Evolutionary conservation across 2,888 invertebrate species (phyloP), one percentile per base, ranked within the genome.

Genomic region (Diarsia dahlii): DNA sequence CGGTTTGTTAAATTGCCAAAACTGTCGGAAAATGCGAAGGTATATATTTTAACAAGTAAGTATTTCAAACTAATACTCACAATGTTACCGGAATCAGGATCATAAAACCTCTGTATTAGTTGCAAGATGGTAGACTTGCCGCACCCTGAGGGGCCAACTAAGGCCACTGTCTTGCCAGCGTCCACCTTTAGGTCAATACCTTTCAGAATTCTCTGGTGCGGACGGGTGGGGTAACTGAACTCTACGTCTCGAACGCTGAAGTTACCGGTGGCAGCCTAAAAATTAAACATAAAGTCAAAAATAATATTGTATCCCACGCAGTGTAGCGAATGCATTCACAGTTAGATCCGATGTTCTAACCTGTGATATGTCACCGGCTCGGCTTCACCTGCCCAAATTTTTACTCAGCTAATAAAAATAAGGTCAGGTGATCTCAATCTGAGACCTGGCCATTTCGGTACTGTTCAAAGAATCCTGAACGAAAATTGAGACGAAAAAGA

Each of bases 101-200:
- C 98, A 91, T 99, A 99, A 90, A 98, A 98, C 66, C 99, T 95
- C 90, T 98, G 97, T 79, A 99, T 93, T 6, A 99, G 94, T 89
- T 98, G 98, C 58, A 98, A 97, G 71, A 98, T 97, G 0, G 98
- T 98, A 0, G 98, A 98, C 91, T 98, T 98, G 10, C 98, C 98
- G 85, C 98, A 98, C 2, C 98, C 98, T 18, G 97, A 97, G 2
- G 98, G 97, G 1, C 97, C 98, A 10, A 98, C 98, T 20, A 98
- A 93, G 0, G 98, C 98, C 0, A 98, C 97, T 46, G 98, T 98
- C 88, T 97, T 97, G 0, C 98, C 98, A 48, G 98, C 97, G 60
- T 89, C 98, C 86, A 79, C 97, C 97, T 93, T 97, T 95, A 85
- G 97, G 91, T 97, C 97, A 50, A 98, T 92, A 18, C 98, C 98